phyloP scores from a whole-genome alignment of 2,797 vertebrate genomes.

The Xiphophorus birchmanni region DNA sequence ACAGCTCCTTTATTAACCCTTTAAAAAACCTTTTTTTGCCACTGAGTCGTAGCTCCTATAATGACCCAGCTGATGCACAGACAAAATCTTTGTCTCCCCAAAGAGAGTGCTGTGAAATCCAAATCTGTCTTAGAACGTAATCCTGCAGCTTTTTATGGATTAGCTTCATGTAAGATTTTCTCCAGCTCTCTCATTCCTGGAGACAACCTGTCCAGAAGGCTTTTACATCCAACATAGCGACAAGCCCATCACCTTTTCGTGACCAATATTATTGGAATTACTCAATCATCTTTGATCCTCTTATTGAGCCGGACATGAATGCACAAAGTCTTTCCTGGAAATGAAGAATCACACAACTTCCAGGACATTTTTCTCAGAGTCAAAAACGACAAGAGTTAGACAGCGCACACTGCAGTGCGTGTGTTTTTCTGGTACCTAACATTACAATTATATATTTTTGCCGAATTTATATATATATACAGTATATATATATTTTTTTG shows the following conservation, averaged over 20 bases:
- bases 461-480: too few relatives aligned
- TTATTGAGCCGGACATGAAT: not conserved
- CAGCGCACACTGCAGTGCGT: not conserved
- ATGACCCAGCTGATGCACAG: too few relatives aligned
- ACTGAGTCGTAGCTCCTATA: too few relatives aligned
- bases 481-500: too few relatives aligned
- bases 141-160: too few relatives aligned
- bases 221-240: not conserved
- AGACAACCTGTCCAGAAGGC: not conserved
- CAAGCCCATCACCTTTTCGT: not conserved
- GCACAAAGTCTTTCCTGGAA: not conserved
- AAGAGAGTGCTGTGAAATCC: too few relatives aligned
- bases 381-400: not conserved
- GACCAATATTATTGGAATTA: not conserved
- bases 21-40: too few relatives aligned
- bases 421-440: not conserved
- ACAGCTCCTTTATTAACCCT: too few relatives aligned
- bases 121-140: too few relatives aligned
- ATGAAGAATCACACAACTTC: not conserved
- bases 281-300: not conserved
- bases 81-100: too few relatives aligned
- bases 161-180: too few relatives aligned
- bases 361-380: not conserved
- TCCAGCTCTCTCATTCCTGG: too few relatives aligned
- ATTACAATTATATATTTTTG: not conserved